Evolutionary conservation across 2,113 vertebrate species (phyloP), one percentile per base, ranked within the genome.

Genomic region (Psettodes erumei): DNA sequence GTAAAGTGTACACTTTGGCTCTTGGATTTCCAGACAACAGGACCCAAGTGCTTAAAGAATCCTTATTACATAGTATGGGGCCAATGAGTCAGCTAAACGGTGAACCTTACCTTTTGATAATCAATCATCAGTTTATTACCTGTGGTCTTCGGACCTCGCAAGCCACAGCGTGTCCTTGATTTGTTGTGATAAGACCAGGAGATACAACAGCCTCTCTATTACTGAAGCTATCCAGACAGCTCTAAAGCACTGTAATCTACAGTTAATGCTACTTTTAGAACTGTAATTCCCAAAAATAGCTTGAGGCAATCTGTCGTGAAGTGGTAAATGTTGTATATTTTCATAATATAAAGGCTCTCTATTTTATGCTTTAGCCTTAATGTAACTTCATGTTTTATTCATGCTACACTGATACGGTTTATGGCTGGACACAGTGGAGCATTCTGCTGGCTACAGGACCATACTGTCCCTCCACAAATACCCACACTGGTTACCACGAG

Each of bases 61-160:
- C 28, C n/a, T 53, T 42, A 28, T 81, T 74, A 72, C 47, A 65
- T 23, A 45, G 33, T 42, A 27, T 32, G 25, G 21, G n/a, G 48
- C 42, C 30, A 54, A 59, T 79, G 64, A 81, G 37, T 66, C 53
- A 63, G 64, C 61, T 77, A 48, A 79, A 88, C 68, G 53, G 66
- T 76, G 75, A 66, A 86, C 83, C 82, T 84, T 83, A 84, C 51
- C 69, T 64, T 80, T 71, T 82, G 74, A 84, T 89, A 74, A 89
- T 82, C 77, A 71, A 70, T 81, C 58, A 87, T 81, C 68, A 74
- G 45, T 77, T 90, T 88, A 90, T 86, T 73, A 75, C 84, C 69
- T 61, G 27, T 71, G 80, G 64, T 87, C 86, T 88, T 91, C 47
- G 80, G 75, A 90, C 83, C 35, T 81, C 75, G 45, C 62, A 16